Evolutionary conservation across 2,888 invertebrate species (phyloP), one percentile per base, ranked within the genome.

Genomic region (Eumacrocentrus americanus): DNA sequence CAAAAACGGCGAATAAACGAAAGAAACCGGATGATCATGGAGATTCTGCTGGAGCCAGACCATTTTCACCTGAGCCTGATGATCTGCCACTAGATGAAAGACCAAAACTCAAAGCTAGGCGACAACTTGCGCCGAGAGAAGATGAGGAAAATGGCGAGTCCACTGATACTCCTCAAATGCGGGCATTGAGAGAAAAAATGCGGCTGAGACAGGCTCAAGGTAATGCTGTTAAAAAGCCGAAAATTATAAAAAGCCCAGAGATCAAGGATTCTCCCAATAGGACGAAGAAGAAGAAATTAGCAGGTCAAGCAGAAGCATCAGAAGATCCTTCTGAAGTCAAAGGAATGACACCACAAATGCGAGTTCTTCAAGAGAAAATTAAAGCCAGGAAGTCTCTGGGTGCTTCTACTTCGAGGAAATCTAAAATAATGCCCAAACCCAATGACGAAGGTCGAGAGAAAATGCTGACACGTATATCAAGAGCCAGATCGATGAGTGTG

Each of bases 131-230:
- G 0, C 18, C 23, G 9, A 22, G 18, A 7, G 46, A 14, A 16
- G n/a, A 34, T 5, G 12, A n/a, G 6, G n/a, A 46, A 2, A 56
- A 56, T 7, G n/a, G n/a, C n/a, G n/a, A n/a, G n/a, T 25, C 60
- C 1, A 68, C 57, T 11, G 75, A 75, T 4, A 76, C 76, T 0
- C 71, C 73, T 0, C 73, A 74, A 56, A 74, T 74, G 74, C 64
- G 60, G 18, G 58, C 38, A 1, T 22, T 74, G 34, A 57, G 70
- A 20, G 64, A 70, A n/a, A 70, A 70, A 54, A 64, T 71, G 2
- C 35, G 65, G 22, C 63, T 67, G 7, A 71, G 57, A 18, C 68
- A 69, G 59, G 58, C 62, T n/a, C 58, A 59, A 7, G 60, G 60
- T 7, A 61, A 58, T 12, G 56, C 58, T 6, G 1, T 42, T 0